Conservation (phyloP, 2,797 vertebrate genomes). For the Dryobates pubescens region DNA sequence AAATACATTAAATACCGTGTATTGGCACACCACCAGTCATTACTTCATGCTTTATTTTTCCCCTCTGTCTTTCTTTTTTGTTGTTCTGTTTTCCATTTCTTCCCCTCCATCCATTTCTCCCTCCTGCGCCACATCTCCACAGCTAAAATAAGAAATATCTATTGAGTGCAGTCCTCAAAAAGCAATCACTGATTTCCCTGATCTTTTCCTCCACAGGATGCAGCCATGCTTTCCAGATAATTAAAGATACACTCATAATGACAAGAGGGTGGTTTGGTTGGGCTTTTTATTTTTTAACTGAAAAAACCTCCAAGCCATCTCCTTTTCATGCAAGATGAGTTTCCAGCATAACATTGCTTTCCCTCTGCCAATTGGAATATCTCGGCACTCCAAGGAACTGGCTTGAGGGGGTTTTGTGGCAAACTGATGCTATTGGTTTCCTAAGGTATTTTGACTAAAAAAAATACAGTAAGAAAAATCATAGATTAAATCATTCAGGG, state of each 20-base stretch:
- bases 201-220: background rate
- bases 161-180: background rate
- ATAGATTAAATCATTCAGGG: background rate
- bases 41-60: background rate
- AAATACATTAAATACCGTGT: background rate
- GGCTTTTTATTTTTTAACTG: background rate
- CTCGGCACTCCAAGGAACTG: background rate
- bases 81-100: background rate
- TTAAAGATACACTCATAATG: background rate
- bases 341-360: background rate
- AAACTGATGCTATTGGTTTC: background rate
- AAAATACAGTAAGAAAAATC: too few species aligned
- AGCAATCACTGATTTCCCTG: background rate
- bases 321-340: background rate
- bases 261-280: background rate
- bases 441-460: background rate
- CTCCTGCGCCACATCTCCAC: background rate
- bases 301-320: background rate
- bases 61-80: background rate
- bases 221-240: background rate
- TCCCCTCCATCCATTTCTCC: background rate
- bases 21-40: background rate
- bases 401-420: fast-evolving
- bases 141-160: background rate
- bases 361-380: background rate